phyloP scores from a whole-genome alignment of 2,888 invertebrate genomes.

The Eristalis tenax region DNA sequence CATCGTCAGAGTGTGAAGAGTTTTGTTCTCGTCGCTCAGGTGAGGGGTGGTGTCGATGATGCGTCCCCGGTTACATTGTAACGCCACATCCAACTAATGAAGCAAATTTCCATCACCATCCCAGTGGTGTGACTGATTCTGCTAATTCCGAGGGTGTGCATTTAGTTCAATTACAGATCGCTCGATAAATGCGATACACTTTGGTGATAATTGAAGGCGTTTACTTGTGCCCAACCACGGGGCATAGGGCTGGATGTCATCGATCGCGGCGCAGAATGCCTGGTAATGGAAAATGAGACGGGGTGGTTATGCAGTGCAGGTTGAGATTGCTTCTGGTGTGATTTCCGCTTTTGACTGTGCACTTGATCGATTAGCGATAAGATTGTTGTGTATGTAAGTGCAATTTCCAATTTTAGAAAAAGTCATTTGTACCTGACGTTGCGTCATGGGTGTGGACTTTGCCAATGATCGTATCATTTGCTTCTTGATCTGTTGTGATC shows the following conservation, averaged over 20 bases:
- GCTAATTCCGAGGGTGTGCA: slow-evolving; percentile 5
- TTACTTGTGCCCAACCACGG: slow-evolving; percentile 32
- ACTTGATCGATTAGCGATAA: not conserved
- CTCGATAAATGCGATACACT: slow-evolving; percentile 62
- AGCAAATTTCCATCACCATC: slow-evolving; percentile 42
- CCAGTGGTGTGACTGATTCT: not conserved
- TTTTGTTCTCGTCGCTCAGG: not conserved
- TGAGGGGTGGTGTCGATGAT: not conserved
- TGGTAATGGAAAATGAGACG: slow-evolving; percentile 43
- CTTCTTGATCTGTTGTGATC: too few species aligned
- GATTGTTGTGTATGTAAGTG: not conserved
- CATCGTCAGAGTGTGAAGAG: slow-evolving; percentile 45
- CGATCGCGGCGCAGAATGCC: slow-evolving; percentile 32
- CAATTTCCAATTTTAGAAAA: not conserved
- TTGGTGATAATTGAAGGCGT: slow-evolving; percentile 63
- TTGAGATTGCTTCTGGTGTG: slow-evolving; percentile 2
- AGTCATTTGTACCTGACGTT: too few species aligned
- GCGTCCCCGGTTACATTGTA: not conserved
- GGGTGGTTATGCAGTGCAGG: slow-evolving; percentile 1
- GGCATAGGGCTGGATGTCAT: slow-evolving; percentile 46
- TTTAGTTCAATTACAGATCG: slow-evolving; percentile 56
- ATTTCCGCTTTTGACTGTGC: not conserved
- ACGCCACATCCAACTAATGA: slow-evolving; percentile 59
- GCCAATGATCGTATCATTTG: too few species aligned
- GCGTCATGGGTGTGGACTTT: too few species aligned